Conservation (phyloP, 1,140 invertebrate species). For the Caenorhabditis elegans region WBcel235 BX284605.5:14003501-14004000, state of each 20-base stretch:
- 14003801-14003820: background rate
- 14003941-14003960: background rate
- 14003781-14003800: background rate
- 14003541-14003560: too few species aligned
- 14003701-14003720: too few species aligned
- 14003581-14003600: too few species aligned
- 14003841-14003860: constrained; percentile 19
- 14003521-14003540: too few species aligned
- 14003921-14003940: background rate
- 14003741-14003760: constrained; percentile 8
- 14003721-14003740: too few species aligned
- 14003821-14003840: background rate
- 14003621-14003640: background rate
- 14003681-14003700: background rate
- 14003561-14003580: too few species aligned
- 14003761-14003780: constrained; percentile 26
- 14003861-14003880: background rate
- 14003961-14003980: too few species aligned
- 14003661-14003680: background rate
- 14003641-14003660: constrained; percentile 7
- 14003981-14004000: constrained; percentile 14
- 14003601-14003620: background rate
- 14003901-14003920: background rate
- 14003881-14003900: background rate
- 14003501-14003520: too few species aligned